Evolutionary conservation across 2,797 vertebrate genomes (phyloP), one percentile per base, ranked within the genome.

Genomic region (Apogon hyalosoma): DNA sequence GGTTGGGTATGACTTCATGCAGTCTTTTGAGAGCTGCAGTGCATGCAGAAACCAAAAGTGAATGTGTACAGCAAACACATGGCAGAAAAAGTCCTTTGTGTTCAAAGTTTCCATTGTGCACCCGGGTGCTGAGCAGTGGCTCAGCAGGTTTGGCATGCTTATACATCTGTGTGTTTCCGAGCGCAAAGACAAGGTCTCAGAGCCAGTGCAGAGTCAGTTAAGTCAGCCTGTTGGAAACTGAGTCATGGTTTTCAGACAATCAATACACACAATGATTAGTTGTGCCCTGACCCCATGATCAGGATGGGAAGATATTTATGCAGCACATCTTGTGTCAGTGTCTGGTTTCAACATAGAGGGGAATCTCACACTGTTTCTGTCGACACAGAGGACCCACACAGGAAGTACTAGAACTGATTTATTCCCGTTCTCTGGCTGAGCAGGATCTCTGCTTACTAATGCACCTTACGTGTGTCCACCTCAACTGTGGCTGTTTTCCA

Each of bases 191-290:
- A 21, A 51, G 36, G 52, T 49, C 33, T 52, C 36, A 49, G 24
- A 21, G 53, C 58, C 52, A 43, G 16, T 39, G 52, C 63, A 3
- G 40, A 24, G 65, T 55, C 51, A 50, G 65, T 60, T 13, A 54
- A 83, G 63, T 72, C 87, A 80, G 83, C 73, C 63, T 13, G 60
- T 61, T 68, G 70, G 59, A 51, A 31, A 45, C 50, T 87, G 89
- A 91, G 48, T 90, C 89, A 86, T 87, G 85, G 21, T 21, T 81
- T 77, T 71, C 24, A 72, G 53, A 79, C 69, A 63, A 88, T 92
- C 90, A 62, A 92, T 92, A 80, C 0, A 58, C 36, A 41, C 58
- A 11, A 84, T 90, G 75, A 90, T 90, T 86, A 73, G 63, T 40
- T 6, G 65, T 69, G 79, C 15, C 61, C 63, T 83, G 90, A 90